Percentiles rank a stretch among this genome's conserved stretches.
Conservation (phyloP, 2,113 vertebrate genomes). For the Mormyrus iriodes region DNA sequence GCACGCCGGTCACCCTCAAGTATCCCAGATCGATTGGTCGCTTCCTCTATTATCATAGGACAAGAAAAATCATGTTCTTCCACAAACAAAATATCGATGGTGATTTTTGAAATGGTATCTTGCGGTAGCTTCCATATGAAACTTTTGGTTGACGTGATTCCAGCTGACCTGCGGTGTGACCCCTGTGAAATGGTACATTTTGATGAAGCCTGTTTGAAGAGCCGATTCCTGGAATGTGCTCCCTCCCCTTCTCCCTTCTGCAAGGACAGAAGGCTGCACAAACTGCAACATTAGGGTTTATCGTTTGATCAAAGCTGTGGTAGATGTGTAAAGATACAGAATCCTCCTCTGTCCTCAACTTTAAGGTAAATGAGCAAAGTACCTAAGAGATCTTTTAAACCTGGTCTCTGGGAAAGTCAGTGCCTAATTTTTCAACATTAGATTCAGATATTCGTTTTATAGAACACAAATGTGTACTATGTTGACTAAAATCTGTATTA, state of each 20-base stretch:
- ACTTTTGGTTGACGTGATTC: neutral
- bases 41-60: neutral
- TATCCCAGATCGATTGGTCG: neutral
- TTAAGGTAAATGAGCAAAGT: neutral
- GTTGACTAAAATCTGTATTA: too few species aligned
- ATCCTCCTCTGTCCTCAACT: neutral
- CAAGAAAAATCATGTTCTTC: neutral
- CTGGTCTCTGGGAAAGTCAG: neutral
- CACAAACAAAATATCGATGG: neutral
- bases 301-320: neutral
- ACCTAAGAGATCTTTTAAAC: neutral
- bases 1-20: neutral
- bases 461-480: neutral
- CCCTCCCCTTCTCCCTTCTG: neutral
- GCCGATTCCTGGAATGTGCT: neutral
- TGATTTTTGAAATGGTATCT: neutral
- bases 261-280: neutral
- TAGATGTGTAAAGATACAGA: neutral
- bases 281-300: neutral
- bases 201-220: neutral
- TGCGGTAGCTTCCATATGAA: neutral
- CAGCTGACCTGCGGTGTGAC: neutral
- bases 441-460: neutral
- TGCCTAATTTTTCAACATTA: neutral
- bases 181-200: neutral